These are phyloP conservation scores for Pyrrhia umbra DNA, from an alignment of 2,888 invertebrate species.

Conservation along the genomic window DNA sequence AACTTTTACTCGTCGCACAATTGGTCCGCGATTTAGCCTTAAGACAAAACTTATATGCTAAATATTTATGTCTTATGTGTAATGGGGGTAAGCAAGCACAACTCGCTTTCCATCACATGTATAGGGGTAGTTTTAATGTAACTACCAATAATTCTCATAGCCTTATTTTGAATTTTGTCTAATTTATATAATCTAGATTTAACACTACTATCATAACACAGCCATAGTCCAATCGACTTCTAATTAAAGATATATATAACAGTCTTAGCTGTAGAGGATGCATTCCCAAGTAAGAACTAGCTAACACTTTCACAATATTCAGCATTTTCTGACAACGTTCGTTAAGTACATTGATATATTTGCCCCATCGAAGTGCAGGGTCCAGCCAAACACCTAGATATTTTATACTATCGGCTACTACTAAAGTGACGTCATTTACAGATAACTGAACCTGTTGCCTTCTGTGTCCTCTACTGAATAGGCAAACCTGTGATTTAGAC, in stretches of 20 bases:
- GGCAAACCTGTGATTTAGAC: slow-evolving; percentile 1
- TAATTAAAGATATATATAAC: neutral
- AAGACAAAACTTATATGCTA: neutral
- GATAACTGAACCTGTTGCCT: neutral
- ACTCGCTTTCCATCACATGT: slow-evolving; percentile 8
- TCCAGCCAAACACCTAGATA: slow-evolving; percentile 15
- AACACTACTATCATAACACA: slow-evolving; percentile 4
- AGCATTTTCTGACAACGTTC: neutral
- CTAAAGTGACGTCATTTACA: neutral
- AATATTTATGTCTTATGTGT: neutral
- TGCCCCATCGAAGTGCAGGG: neutral
- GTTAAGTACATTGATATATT: slow-evolving; percentile 2
- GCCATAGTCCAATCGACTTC: slow-evolving; percentile 7
- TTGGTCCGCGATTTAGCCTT: neutral
- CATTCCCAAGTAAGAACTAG: neutral
- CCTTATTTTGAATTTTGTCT: slow-evolving; percentile 3
- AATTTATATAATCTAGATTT: neutral
- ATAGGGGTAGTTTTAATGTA: slow-evolving; percentile 1
- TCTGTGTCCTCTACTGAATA: slow-evolving; percentile 12
- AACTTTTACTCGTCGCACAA: neutral
- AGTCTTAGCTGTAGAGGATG: neutral
- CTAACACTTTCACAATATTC: neutral
- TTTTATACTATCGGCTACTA: neutral
- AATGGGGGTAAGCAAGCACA: neutral
- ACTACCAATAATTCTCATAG: neutral